A percentile compares a stretch with the other conserved stretches of the same genome.
Conservation (phyloP, 2,888 invertebrate species). For the Drosophila kokeensis region DNA sequence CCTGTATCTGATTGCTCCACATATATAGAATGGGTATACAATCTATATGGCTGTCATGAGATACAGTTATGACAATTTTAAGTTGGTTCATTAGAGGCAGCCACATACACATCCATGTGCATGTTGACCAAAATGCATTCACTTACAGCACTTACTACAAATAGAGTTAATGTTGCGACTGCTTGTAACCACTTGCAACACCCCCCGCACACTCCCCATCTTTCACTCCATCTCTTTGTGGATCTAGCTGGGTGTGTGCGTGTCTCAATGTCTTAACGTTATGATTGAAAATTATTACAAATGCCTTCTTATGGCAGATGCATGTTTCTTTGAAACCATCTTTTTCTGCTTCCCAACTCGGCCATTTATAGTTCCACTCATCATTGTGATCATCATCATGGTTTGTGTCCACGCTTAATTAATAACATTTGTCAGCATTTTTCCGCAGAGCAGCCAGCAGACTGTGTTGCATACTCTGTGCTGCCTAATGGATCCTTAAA, state of each 20-base stretch:
- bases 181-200: slow-evolving; percentile 8
- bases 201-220: slow-evolving; percentile 1
- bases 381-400: slow-evolving; percentile 20
- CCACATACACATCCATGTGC: slow-evolving; percentile 4
- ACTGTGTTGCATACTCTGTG: slow-evolving; percentile 46
- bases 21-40: slow-evolving; percentile 15
- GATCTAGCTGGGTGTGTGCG: slow-evolving; percentile 46
- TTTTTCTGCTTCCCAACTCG: slow-evolving; percentile 39
- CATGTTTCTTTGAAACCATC: slow-evolving; percentile 15
- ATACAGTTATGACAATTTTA: slow-evolving; percentile 81
- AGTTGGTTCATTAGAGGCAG: slow-evolving; percentile 77
- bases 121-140: slow-evolving; percentile 39
- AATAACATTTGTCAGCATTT: slow-evolving; percentile 77
- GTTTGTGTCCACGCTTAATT: slow-evolving; percentile 69
- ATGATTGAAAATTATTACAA: slow-evolving; percentile 80
- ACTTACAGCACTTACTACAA: slow-evolving; percentile 32
- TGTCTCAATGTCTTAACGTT: slow-evolving; percentile 62
- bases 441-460: slow-evolving; percentile 68
- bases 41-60: slow-evolving; percentile 67
- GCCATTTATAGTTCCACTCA: slow-evolving; percentile 47
- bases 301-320: slow-evolving; percentile 76
- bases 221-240: slow-evolving; percentile 1
- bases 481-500: slow-evolving; percentile 64
- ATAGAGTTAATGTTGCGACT: slow-evolving; percentile 36
- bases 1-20: slow-evolving; percentile 65